Conservation (phyloP, 1,140 invertebrate genomes). For the Campodea augens region DNA sequence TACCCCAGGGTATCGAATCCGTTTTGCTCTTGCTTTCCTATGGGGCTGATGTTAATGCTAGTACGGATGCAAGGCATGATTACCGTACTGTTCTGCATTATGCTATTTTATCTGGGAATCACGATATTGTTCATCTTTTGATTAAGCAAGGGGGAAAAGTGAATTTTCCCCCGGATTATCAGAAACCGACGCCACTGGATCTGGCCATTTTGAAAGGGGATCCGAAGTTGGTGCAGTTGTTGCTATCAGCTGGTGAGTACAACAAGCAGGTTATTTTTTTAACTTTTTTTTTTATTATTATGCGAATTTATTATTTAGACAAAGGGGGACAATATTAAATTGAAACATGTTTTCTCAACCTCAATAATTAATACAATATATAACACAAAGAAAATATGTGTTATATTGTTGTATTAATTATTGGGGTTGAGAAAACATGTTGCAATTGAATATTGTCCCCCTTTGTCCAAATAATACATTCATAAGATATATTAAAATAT, state of each 20-base stretch:
- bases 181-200: conserved; percentile 64
- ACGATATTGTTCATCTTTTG: conserved; percentile 55
- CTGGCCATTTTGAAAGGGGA: conserved; percentile 66
- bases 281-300: no score
- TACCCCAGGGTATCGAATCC: conserved; percentile 49
- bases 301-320: no score
- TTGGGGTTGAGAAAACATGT: no score
- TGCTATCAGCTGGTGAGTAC: conserved; percentile 42
- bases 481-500: no score
- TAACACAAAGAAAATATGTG: no score
- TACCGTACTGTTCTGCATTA: conserved; percentile 68
- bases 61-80: conserved; percentile 58
- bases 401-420: neutral
- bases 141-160: conserved; percentile 58
- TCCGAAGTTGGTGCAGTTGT: conserved; percentile 42
- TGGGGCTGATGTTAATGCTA: conserved; percentile 63
- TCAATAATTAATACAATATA: no score
- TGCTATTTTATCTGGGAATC: conserved; percentile 61
- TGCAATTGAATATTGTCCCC: no score
- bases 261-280: no score
- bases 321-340: no score
- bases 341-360: no score
- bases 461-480: no score
- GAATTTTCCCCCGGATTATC: conserved; percentile 42
- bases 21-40: conserved; percentile 54